These are phyloP conservation scores for Sebastes oblongus DNA, from an alignment of 2,797 vertebrate genomes.

Conservation along the genomic window DNA sequence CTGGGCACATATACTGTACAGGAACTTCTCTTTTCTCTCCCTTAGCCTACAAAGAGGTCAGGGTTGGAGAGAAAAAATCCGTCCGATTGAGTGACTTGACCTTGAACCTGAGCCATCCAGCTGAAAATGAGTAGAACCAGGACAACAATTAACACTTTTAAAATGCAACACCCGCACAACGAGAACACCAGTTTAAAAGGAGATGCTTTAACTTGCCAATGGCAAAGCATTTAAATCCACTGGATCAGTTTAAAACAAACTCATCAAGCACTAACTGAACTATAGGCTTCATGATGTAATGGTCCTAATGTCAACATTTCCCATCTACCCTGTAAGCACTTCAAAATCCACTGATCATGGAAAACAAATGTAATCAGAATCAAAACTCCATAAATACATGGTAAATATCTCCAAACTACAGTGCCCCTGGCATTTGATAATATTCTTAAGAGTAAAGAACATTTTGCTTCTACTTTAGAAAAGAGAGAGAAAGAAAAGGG, in stretches of 20 bases:
- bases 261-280: background rate
- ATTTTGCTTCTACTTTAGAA: constrained; percentile 3
- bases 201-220: background rate
- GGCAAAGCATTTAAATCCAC: background rate
- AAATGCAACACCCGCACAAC: background rate
- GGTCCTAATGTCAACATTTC: background rate
- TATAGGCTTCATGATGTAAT: background rate
- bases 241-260: background rate
- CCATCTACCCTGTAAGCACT: background rate
- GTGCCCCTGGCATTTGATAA: background rate
- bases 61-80: background rate
- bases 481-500: constrained; percentile 1
- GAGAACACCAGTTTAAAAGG: background rate
- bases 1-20: background rate
- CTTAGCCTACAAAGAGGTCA: background rate
- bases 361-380: background rate
- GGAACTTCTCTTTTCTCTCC: background rate
- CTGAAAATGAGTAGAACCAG: background rate
- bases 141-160: background rate
- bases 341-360: background rate
- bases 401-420: background rate
- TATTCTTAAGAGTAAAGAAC: background rate
- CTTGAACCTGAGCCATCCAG: background rate
- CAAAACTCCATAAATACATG: background rate
- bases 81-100: background rate